Percentiles rank a stretch among this genome's conserved stretches.
phyloP scores from a whole-genome alignment of 1,140 invertebrate species.

The Adelges cooleyi region DNA sequence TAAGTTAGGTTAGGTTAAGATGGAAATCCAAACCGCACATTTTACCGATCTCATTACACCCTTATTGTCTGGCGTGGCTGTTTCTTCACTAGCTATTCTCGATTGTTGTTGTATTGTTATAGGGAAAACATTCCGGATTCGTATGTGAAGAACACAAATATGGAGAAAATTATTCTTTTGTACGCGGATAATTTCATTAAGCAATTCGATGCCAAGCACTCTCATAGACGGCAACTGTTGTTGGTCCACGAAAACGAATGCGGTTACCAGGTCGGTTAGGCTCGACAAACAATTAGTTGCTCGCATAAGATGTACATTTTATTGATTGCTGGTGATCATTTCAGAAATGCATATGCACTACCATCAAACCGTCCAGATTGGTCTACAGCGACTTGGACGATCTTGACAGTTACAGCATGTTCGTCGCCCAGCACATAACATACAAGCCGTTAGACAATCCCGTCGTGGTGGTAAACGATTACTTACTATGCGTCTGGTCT shows the following conservation, averaged over 20 bases:
- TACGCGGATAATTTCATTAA: constrained; percentile 73
- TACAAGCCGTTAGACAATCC: constrained; percentile 43
- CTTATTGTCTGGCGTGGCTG: too few relatives aligned
- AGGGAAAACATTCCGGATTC: constrained; percentile 42
- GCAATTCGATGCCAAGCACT: constrained; percentile 57
- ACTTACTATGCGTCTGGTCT: too few relatives aligned
- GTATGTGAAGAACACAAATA: constrained; percentile 59
- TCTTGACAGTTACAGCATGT: constrained; percentile 48
- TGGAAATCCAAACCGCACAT: too few relatives aligned
- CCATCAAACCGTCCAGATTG: constrained; percentile 50
- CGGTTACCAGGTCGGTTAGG: constrained; percentile 44
- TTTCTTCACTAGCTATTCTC: too few relatives aligned
- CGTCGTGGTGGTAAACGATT: background rate
- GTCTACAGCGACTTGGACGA: constrained; percentile 47
- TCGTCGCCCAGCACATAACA: constrained; percentile 49
- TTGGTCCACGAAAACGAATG: constrained; percentile 72
- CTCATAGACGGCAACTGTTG: constrained; percentile 56
- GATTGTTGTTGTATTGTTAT: too few relatives aligned
- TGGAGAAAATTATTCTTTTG: constrained; percentile 63
- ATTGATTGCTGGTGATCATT: background rate
- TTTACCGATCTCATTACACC: too few relatives aligned
- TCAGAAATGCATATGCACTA: constrained; percentile 46
- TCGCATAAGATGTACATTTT: too few relatives aligned
- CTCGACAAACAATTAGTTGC: too few relatives aligned
- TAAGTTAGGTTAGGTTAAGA: too few relatives aligned